Evolutionary conservation across 2,888 invertebrate genomes (phyloP), one percentile per base, ranked within the genome.

Genomic region (Tetragonisca angustula): DNA sequence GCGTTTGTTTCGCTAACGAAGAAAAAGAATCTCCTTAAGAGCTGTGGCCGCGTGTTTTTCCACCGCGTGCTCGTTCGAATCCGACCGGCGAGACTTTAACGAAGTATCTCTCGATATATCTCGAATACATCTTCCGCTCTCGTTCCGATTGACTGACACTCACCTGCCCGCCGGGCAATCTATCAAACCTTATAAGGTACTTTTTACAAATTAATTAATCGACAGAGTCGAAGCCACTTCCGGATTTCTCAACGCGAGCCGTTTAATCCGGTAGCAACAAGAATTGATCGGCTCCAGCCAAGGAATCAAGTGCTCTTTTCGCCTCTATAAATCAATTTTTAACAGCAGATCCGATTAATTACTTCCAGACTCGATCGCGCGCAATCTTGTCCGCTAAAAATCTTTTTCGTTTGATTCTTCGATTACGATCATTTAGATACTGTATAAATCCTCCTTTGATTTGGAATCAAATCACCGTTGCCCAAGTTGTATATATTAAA

Each of bases 331-430:
- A 87, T 88, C 88, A 81, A 75, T 62, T 79, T 36, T 70, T 86
- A 82, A 88, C 80, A 79, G 85, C 83, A 0, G 76, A 80, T 67
- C 78, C 62, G 82, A 82, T 86, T 88, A 88, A 88, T 88, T 88
- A 88, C 86, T 85, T 88, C 83, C 73, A 83, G 78, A 52, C 81
- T 68, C 72, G 79, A 86, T 83, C 76, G 84, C 77, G 76, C 59
- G 79, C 79, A 64, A 68, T 54, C 76, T 64, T 19, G 19, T 21
- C 52, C 24, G 17, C 36, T 4, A 32, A 64, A 61, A 71, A 56
- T 56, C 65, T 62, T 19, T 32, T 32, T 21, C 15, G 49, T 27
- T 27, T n/a, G 19, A 36, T 49, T 36, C 74, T 36, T 32, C 27
- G 27, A 36, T 56, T 52, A 27, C 89, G 90, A 88, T 89, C 85